These are phyloP conservation scores for Bambusicola thoracicus DNA, from an alignment of 2,113 vertebrate species.

Conservation along the genomic window DNA sequence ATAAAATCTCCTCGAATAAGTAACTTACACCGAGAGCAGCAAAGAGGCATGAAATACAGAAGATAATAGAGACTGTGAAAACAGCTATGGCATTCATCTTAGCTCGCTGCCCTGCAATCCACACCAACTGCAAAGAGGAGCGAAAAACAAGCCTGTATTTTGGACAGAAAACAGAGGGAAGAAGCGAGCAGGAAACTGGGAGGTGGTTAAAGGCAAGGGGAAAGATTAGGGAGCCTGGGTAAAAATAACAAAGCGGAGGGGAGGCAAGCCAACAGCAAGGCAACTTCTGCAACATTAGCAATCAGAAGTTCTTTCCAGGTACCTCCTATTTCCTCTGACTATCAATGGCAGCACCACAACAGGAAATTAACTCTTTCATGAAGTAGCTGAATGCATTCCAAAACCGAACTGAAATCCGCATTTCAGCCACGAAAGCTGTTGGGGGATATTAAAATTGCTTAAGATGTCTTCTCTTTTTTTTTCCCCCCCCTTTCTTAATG, in stretches of 20 bases:
- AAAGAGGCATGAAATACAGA: slow-evolving; percentile 58
- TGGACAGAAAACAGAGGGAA: slow-evolving; percentile 30
- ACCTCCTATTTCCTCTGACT: slow-evolving; percentile 66
- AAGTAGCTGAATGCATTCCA: background rate
- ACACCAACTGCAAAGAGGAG: background rate
- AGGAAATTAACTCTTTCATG: slow-evolving; percentile 47
- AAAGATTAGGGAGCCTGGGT: slow-evolving; percentile 28
- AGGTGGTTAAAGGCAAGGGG: slow-evolving; percentile 30
- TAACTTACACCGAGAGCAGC: slow-evolving; percentile 61
- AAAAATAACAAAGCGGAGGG: slow-evolving; percentile 33
- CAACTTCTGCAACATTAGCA: background rate
- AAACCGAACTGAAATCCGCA: background rate
- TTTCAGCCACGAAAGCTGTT: background rate
- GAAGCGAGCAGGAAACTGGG: slow-evolving; percentile 26
- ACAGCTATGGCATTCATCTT: slow-evolving; percentile 50
- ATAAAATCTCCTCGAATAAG: background rate
- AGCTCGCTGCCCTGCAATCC: background rate
- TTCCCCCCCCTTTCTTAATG: background rate
- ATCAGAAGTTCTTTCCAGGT: slow-evolving; percentile 39
- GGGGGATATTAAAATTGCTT: background rate
- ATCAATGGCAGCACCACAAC: slow-evolving; percentile 5
- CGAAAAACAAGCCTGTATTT: background rate
- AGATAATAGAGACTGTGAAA: slow-evolving; percentile 31
- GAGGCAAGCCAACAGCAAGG: slow-evolving; percentile 5
- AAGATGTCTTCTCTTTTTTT: fast-evolving